Conservation (phyloP, 2,113 vertebrate genomes). For the Nesogale talazaci region DNA sequence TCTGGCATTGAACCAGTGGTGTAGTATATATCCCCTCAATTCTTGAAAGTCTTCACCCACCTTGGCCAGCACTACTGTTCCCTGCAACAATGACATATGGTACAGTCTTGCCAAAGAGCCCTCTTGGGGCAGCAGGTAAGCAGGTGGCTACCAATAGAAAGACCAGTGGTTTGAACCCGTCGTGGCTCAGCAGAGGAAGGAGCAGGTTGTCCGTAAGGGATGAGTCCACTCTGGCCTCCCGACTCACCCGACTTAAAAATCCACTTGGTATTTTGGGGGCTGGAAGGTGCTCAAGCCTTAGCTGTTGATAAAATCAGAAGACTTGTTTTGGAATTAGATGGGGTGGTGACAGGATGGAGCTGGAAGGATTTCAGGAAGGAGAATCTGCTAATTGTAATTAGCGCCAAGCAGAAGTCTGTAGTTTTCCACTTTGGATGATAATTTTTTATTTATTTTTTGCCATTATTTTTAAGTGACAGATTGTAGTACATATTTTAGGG, state of each 20-base stretch:
- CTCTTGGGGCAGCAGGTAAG: not conserved
- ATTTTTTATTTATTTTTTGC: constrained; percentile 42
- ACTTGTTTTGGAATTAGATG: constrained; percentile 16
- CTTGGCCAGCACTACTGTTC: not conserved
- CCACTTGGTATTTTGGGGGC: not conserved
- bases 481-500: constrained; percentile 73
- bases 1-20: not conserved
- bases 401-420: constrained; percentile 62
- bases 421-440: constrained; percentile 37
- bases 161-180: not conserved
- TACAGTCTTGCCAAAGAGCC: not conserved
- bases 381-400: constrained; percentile 68
- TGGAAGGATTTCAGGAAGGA: constrained; percentile 41
- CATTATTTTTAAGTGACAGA: constrained; percentile 78
- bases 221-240: no score
- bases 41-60: not conserved
- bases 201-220: not conserved
- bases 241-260: no score
- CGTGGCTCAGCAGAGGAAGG: not conserved
- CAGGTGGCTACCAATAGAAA: not conserved
- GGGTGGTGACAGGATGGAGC: no score
- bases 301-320: constrained; percentile 37
- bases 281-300: not conserved
- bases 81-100: not conserved
- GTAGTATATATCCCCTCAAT: not conserved